A percentile compares a stretch with the other conserved stretches of the same genome.
Evolutionary conservation across 2,113 vertebrate genomes (phyloP).

Genomic region (Euleptes europaea): DNA sequence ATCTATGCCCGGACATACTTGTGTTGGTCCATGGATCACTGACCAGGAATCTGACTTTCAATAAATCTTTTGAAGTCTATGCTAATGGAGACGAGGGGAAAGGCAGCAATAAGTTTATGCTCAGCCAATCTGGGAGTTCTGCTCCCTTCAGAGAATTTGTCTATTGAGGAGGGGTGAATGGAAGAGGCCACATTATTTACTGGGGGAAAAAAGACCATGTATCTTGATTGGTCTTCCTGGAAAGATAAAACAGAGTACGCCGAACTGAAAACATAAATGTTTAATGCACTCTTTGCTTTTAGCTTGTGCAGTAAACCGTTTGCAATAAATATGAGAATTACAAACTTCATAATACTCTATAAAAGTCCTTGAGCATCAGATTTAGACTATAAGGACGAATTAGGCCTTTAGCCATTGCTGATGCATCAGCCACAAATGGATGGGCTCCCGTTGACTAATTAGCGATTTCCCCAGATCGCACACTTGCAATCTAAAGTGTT

Average conservation of each 20-base stretch:
- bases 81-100: no score
- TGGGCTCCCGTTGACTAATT: conserved; percentile 53
- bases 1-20: conserved; percentile 7
- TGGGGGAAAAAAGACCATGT: conserved; percentile 47
- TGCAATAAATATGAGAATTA: conserved; percentile 52
- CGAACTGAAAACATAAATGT: conserved; percentile 62
- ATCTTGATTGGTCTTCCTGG: conserved; percentile 54
- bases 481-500: conserved; percentile 71
- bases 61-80: not conserved
- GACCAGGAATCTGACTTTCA: conserved; percentile 2
- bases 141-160: not conserved
- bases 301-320: conserved; percentile 70
- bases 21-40: not conserved
- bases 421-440: conserved; percentile 33
- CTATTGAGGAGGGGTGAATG: no score
- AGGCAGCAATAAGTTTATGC: not conserved
- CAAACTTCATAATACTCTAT: conserved; percentile 39
- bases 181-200: not conserved
- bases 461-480: conserved; percentile 61
- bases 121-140: conserved; percentile 1
- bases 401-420: conserved; percentile 58
- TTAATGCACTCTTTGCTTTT: conserved; percentile 57
- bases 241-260: conserved; percentile 60
- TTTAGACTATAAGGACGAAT: conserved; percentile 50
- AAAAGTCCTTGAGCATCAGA: conserved; percentile 56